Conservation (phyloP, 2,113 vertebrate genomes). For the Turnix velox region DNA sequence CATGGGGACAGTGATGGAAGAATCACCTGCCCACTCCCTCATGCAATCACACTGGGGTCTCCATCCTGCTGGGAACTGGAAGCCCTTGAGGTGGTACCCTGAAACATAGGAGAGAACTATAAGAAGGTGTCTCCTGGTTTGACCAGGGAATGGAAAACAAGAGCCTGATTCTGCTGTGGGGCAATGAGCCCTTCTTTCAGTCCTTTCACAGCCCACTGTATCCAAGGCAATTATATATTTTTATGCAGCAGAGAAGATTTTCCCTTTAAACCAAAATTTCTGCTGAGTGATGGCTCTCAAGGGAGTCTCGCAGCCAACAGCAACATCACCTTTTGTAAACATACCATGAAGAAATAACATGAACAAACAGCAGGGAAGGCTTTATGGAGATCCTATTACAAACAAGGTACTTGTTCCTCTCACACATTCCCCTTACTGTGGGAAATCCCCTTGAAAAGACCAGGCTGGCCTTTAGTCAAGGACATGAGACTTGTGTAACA, state of each 20-base stretch:
- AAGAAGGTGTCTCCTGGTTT: background rate
- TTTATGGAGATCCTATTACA: background rate
- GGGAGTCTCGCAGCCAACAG: background rate
- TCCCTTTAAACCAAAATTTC: background rate
- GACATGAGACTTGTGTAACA: background rate
- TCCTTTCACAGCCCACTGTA: background rate
- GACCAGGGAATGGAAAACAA: background rate
- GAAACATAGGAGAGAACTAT: background rate
- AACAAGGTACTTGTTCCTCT: background rate
- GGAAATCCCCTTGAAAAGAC: conserved; percentile 9
- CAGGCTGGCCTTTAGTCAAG: background rate
- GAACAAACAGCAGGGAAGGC: background rate
- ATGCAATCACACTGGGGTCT: rapidly evolving
- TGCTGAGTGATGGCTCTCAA: background rate
- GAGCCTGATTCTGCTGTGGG: rapidly evolving
- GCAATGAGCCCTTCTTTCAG: background rate
- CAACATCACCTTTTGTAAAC: background rate
- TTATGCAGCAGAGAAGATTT: background rate
- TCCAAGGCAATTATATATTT: background rate
- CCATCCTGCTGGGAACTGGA: background rate
- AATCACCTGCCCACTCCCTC: background rate
- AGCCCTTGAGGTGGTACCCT: rapidly evolving
- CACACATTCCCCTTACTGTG: background rate
- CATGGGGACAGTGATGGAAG: background rate
- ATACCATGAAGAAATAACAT: background rate